A percentile compares a stretch with the other conserved stretches of the same genome.
Conservation (phyloP, 2,797 vertebrate species). For the Rhinatrema bivittatum region DNA sequence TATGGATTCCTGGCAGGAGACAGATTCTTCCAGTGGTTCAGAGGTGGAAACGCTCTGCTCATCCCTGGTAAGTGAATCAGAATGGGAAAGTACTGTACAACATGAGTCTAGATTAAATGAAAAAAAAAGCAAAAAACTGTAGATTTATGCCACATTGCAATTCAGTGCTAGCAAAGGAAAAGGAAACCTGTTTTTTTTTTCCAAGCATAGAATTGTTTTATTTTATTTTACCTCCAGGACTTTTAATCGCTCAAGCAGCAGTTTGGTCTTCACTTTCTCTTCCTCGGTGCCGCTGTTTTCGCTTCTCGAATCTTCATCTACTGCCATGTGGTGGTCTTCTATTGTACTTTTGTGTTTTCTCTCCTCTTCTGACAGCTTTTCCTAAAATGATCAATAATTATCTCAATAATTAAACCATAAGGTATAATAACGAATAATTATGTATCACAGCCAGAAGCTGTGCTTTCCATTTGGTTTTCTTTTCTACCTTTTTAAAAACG, state of each 20-base stretch:
- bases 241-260: slow-evolving; percentile 73
- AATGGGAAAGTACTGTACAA: slow-evolving; percentile 1
- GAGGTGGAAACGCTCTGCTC: slow-evolving; percentile 9
- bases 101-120: slow-evolving; percentile 10
- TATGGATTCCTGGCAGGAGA: no score
- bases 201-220: background rate
- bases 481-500: no score
- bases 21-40: slow-evolving; percentile 8
- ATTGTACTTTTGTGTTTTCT: slow-evolving; percentile 51
- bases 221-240: slow-evolving; percentile 78
- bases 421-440: no score
- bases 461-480: no score
- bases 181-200: slow-evolving; percentile 14
- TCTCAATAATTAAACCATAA: slow-evolving; percentile 8
- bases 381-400: slow-evolving; percentile 50
- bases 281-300: slow-evolving; percentile 58
- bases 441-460: no score
- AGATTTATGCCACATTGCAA: slow-evolving; percentile 21
- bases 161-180: slow-evolving; percentile 16
- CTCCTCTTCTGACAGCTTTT: slow-evolving; percentile 71
- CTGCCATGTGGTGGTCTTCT: slow-evolving; percentile 39
- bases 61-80: slow-evolving; percentile 19
- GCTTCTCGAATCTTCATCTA: slow-evolving; percentile 41
- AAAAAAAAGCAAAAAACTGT: no score
- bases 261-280: slow-evolving; percentile 60